phyloP scores from a whole-genome alignment of 1,140 invertebrate genomes.

The Drosophila grimshawi region DNA sequence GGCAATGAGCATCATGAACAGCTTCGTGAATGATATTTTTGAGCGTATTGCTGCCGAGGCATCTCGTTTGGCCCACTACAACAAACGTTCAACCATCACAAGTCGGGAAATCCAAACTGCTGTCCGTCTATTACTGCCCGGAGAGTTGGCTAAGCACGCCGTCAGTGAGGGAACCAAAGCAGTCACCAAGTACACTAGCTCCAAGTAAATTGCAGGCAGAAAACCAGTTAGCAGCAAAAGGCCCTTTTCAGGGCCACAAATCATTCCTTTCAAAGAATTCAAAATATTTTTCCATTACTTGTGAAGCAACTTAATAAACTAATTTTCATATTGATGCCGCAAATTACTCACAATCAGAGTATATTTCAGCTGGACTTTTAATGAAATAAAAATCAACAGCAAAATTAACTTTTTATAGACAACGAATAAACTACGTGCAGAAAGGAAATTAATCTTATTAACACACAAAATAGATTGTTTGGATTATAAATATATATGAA shows the following conservation, averaged over 20 bases:
- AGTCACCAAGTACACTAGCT: constrained; percentile 86
- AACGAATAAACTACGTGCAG: too few species aligned
- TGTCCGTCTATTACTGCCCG: constrained; percentile 86
- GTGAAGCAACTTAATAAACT: too few species aligned
- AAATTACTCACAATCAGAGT: too few species aligned
- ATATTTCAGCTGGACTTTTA: too few species aligned
- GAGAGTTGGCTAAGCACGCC: constrained; percentile 87
- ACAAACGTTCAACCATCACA: constrained; percentile 88
- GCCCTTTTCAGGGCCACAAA: constrained; percentile 41
- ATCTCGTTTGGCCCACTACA: constrained; percentile 89
- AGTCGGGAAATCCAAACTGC: constrained; percentile 85
- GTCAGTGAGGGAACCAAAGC: constrained; percentile 87
- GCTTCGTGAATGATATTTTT: constrained; percentile 89
- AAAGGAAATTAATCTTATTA: too few species aligned
- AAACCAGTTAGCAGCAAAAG: constrained; percentile 18
- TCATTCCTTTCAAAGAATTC: not conserved
- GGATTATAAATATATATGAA: too few species aligned
- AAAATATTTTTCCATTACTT: too few species aligned
- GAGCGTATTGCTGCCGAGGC: constrained; percentile 89
- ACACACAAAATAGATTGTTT: too few species aligned
- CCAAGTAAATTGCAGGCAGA: not conserved
- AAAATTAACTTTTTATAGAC: too few species aligned
- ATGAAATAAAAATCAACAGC: too few species aligned
- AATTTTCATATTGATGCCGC: too few species aligned
- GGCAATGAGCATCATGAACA: constrained; percentile 88